These are phyloP conservation scores for Seriola aureovittata DNA, from an alignment of 2,113 vertebrate genomes.

Conservation along the genomic window DNA sequence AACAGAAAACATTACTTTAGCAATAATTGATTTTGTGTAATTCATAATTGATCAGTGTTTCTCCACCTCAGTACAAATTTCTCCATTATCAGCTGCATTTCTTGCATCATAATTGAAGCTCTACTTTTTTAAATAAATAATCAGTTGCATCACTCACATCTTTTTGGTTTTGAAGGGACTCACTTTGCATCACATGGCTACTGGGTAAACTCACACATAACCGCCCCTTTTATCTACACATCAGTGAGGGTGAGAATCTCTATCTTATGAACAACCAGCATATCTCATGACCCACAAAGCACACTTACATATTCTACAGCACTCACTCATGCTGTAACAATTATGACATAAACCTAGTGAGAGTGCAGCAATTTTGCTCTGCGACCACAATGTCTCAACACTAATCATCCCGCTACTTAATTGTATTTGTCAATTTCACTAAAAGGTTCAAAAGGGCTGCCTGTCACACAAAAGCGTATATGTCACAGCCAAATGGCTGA, in stretches of 20 bases:
- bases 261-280: neutral
- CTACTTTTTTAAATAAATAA: slow-evolving; percentile 14
- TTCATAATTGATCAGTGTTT: neutral
- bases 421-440: slow-evolving; percentile 78
- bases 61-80: neutral
- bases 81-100: neutral
- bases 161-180: slow-evolving; percentile 6
- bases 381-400: slow-evolving; percentile 51
- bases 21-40: neutral
- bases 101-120: neutral
- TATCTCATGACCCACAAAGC: slow-evolving; percentile 20
- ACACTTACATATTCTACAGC: slow-evolving; percentile 11
- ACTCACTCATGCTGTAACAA: slow-evolving; percentile 46
- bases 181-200: neutral
- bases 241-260: neutral
- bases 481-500: slow-evolving; percentile 64
- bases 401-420: slow-evolving; percentile 72
- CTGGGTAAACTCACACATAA: neutral
- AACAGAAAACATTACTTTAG: neutral
- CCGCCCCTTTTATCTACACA: neutral
- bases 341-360: slow-evolving; percentile 51
- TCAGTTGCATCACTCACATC: neutral
- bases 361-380: slow-evolving; percentile 53
- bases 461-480: slow-evolving; percentile 63
- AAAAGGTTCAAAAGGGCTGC: slow-evolving; percentile 76